Conservation (phyloP, 2,888 invertebrate genomes). For the Lasioglossum malachurum region DNA sequence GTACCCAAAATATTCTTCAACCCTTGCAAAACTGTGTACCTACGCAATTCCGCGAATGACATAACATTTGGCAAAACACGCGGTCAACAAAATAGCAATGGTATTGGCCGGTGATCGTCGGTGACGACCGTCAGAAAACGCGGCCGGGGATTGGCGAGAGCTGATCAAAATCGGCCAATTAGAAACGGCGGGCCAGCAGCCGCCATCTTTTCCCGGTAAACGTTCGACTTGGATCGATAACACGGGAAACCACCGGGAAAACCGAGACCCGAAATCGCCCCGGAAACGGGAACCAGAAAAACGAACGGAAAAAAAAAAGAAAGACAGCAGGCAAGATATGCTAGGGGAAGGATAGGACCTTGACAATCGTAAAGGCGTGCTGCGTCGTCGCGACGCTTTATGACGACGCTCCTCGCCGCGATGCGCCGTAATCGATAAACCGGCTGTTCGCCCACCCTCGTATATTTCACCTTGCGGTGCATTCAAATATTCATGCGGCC, state of each 20-base stretch:
- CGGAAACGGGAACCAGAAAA: not conserved
- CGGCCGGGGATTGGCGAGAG: conserved; percentile 23
- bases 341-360: conserved; percentile 62
- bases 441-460: conserved; percentile 66
- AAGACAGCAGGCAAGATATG: not conserved
- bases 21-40: conserved; percentile 3
- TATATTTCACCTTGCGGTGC: conserved; percentile 64
- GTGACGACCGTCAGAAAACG: not conserved
- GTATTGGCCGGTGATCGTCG: conserved; percentile 23
- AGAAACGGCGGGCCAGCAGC: conserved; percentile 23
- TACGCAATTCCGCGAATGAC: conserved; percentile 36
- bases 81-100: conserved; percentile 42
- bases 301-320: not conserved
- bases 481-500: conserved; percentile 71
- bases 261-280: not conserved
- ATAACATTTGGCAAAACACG: conserved; percentile 54
- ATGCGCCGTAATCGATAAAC: conserved; percentile 73
- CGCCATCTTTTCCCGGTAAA: conserved; percentile 48
- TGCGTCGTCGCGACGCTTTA: conserved; percentile 67
- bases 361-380: conserved; percentile 64
- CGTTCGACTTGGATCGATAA: conserved; percentile 24
- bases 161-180: conserved; percentile 43
- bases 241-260: not conserved
- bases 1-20: conserved; percentile 27
- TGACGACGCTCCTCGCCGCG: conserved; percentile 61